Evolutionary conservation across 2,888 invertebrate species (phyloP), one percentile per base, ranked within the genome.

Genomic region (Adineta ricciae): DNA sequence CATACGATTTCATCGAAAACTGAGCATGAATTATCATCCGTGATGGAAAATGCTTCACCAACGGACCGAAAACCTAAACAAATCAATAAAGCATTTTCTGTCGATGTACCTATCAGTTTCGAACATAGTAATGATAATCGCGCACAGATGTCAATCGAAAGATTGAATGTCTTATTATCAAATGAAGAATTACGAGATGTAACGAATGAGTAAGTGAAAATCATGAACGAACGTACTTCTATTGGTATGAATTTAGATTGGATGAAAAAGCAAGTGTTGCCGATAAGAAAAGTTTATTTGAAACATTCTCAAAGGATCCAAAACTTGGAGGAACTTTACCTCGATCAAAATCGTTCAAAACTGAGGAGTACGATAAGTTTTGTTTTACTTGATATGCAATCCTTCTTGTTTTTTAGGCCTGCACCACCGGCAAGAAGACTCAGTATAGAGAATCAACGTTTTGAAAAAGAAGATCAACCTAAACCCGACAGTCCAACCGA

Each of bases 81-180:
- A 41, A 4, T 78, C 4, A 41, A 78, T n/a, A 41, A 78, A 41
- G 8, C 41, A n/a, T 4, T 24, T 38, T 78, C 41, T n/a, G 8
- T 41, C 0, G 78, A 78, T 16, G 14, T 41, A n/a, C 41, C 38
- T 24, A 11, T 78, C 7, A 16, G 24, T 41, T 19, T 41, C n/a
- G 3, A 78, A 41, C 24, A 16, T 24, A 78, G n/a, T 78, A 11
- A 24, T n/a, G 78, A 78, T 41, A 24, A 78, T 24, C 78, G 41
- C 24, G 41, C 9, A 41, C 24, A 78, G n/a, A 41, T 21, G 24
- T 78, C 78, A 0, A 78, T 78, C 41, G 78, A 78, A 78, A 8
- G 78, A 41, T 78, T 78, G 24, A 78, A 78, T 78, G 24, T 41
- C n/a, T n/a, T 78, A 78, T 38, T 78, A 38, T 78, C 78, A 41